A percentile compares a stretch with the other conserved stretches of the same genome.
Conservation (phyloP, 2,797 vertebrate species). For the Enteromius fasciolatus region DNA sequence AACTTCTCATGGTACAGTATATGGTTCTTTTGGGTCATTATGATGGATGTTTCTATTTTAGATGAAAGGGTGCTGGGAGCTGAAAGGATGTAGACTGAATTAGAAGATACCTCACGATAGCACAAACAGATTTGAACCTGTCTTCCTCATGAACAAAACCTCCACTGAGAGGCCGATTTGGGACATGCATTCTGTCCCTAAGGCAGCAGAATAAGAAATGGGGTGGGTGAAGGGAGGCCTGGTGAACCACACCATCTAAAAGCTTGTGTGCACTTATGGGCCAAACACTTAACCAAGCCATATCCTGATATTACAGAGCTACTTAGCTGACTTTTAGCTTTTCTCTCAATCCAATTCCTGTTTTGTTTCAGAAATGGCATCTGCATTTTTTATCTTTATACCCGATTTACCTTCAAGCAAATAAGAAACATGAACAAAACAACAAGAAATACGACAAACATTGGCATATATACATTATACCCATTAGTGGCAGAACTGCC, state of each 20-base stretch:
- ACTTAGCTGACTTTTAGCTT: conserved; percentile 40
- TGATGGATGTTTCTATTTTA: conserved; percentile 35
- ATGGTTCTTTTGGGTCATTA: conserved; percentile 17
- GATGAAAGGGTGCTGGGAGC: conserved; percentile 9
- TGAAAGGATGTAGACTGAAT: background rate
- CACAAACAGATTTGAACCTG: conserved; percentile 8
- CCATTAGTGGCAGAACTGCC: background rate
- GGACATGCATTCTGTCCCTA: conserved; percentile 29
- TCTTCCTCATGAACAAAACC: conserved; percentile 31
- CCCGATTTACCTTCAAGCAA: conserved; percentile 15
- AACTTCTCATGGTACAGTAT: background rate
- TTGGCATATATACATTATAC: background rate
- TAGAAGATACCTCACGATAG: background rate
- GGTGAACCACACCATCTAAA: conserved; percentile 45
- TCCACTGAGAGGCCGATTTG: conserved; percentile 8
- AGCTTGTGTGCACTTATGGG: conserved; percentile 43
- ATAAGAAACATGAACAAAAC: conserved; percentile 1
- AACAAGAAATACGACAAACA: conserved; percentile 3
- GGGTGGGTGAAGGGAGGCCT: conserved; percentile 24
- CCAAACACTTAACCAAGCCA: conserved; percentile 40
- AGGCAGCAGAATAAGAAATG: conserved; percentile 5
- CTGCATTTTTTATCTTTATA: conserved; percentile 11
- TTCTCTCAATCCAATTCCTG: conserved; percentile 24
- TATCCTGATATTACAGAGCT: conserved; percentile 36
- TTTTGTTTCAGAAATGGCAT: conserved; percentile 37